A percentile compares a stretch with the other conserved stretches of the same genome.
These are phyloP conservation scores for Otolemur crassicaudatus DNA, from an alignment of 2,797 vertebrate genomes.

Conservation along the genomic window DNA sequence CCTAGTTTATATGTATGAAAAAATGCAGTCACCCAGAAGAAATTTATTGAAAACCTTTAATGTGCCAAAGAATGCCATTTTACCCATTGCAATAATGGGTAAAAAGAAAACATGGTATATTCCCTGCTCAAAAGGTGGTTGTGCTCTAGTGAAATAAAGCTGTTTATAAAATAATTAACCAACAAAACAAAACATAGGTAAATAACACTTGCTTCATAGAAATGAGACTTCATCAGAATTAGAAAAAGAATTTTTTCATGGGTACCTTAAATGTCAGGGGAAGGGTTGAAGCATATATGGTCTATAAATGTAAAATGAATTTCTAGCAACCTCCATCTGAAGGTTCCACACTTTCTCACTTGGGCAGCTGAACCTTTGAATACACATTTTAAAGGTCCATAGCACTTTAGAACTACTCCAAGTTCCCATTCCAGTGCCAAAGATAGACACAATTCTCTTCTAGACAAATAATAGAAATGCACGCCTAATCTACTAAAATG, in stretches of 20 bases:
- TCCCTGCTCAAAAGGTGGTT: background rate
- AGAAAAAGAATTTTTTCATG: slow-evolving; percentile 3
- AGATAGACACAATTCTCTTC: background rate
- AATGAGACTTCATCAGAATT: background rate
- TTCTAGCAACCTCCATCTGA: background rate
- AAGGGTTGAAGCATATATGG: background rate
- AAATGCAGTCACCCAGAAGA: slow-evolving; percentile 37
- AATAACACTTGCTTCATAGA: background rate
- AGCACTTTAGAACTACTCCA: background rate
- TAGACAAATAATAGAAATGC: background rate
- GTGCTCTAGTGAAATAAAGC: background rate
- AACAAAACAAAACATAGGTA: background rate
- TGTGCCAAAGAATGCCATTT: slow-evolving; percentile 39
- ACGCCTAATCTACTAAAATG: background rate
- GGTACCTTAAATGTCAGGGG: background rate
- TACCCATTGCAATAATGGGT: background rate
- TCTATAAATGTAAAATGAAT: slow-evolving; percentile 9
- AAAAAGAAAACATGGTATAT: background rate
- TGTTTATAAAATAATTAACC: background rate
- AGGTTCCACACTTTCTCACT: background rate
- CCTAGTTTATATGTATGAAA: slow-evolving; percentile 42
- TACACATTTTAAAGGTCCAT: background rate
- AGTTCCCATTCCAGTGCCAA: background rate
- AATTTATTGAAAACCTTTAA: background rate
- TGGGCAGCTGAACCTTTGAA: background rate